These are phyloP conservation scores for Drosophila teissieri DNA, from an alignment of 1,140 invertebrate genomes.

Conservation along the genomic window DNA sequence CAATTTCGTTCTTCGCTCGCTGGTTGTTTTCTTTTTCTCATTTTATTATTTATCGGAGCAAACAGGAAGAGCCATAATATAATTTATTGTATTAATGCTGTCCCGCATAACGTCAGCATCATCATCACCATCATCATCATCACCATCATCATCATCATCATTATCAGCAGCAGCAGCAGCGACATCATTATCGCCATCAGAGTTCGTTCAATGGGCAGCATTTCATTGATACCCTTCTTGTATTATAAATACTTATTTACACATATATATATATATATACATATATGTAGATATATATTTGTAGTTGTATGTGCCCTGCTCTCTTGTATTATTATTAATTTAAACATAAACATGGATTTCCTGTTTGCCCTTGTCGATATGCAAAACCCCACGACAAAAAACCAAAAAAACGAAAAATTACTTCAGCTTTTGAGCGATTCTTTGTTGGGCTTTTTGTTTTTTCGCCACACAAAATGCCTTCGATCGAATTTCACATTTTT, in stretches of 20 bases:
- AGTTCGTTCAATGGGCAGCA: conserved; percentile 41
- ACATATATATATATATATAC: not conserved
- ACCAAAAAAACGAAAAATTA: conserved; percentile 1
- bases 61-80: conserved; percentile 82
- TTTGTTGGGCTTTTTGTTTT: conserved; percentile 37
- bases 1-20: conserved; percentile 55
- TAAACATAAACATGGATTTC: conserved; percentile 83
- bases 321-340: conserved; percentile 72
- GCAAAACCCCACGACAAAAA: conserved; percentile 49
- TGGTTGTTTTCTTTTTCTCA: conserved; percentile 28
- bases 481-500: conserved; percentile 77
- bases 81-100: conserved; percentile 83
- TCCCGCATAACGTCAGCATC: conserved; percentile 65
- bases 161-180: conserved; percentile 29
- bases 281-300: conserved; percentile 15
- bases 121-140: conserved; percentile 28
- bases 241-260: conserved; percentile 3
- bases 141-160: conserved; percentile 43
- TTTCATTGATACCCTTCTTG: conserved; percentile 72
- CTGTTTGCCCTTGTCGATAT: conserved; percentile 77
- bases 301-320: conserved; percentile 16
- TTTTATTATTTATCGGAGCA: conserved; percentile 56
- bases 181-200: conserved; percentile 17
- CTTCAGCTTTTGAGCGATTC: conserved; percentile 60
- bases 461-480: conserved; percentile 61